phyloP scores from a whole-genome alignment of 2,113 vertebrate species.

The Holacanthus passer region DNA sequence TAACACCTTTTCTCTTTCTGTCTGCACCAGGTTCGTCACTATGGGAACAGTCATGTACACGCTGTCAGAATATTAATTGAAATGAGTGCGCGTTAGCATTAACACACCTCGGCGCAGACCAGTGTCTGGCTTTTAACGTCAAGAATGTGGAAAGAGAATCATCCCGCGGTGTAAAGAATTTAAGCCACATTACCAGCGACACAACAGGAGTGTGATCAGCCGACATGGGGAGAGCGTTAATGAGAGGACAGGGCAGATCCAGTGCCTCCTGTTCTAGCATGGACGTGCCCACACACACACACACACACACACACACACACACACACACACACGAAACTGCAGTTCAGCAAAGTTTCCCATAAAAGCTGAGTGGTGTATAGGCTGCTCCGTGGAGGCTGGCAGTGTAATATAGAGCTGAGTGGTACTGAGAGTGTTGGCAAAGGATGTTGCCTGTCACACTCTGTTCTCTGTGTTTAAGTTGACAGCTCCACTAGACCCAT shows the following conservation, averaged over 20 bases:
- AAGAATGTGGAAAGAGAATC: conserved; percentile 1
- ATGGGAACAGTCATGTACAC: conserved; percentile 68
- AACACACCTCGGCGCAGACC: conserved; percentile 7
- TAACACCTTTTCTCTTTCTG: conserved; percentile 38
- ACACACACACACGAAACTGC: conserved; percentile 56
- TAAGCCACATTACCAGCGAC: conserved; percentile 51
- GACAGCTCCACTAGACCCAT: conserved; percentile 44
- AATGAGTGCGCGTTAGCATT: conserved; percentile 14
- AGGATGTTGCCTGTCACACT: conserved; percentile 57
- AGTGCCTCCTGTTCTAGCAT: conserved; percentile 41
- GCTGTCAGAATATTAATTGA: conserved; percentile 62
- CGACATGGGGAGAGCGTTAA: conserved; percentile 76
- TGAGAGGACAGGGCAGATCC: conserved; percentile 63
- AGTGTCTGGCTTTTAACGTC: conserved; percentile 18
- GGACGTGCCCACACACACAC: conserved; percentile 9
- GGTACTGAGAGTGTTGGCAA: conserved; percentile 52
- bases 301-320: conserved; percentile 33
- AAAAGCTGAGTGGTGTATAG: conserved; percentile 55
- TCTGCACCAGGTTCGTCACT: conserved; percentile 51
- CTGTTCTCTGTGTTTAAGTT: conserved; percentile 62
- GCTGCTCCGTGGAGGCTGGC: conserved; percentile 43
- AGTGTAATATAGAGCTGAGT: conserved; percentile 57
- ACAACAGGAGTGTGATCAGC: conserved; percentile 74
- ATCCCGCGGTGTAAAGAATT: conserved; percentile 16
- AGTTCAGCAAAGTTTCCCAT: conserved; percentile 70